phyloP scores from a whole-genome alignment of 2,797 vertebrate species.

The Hydrophis major region DNA sequence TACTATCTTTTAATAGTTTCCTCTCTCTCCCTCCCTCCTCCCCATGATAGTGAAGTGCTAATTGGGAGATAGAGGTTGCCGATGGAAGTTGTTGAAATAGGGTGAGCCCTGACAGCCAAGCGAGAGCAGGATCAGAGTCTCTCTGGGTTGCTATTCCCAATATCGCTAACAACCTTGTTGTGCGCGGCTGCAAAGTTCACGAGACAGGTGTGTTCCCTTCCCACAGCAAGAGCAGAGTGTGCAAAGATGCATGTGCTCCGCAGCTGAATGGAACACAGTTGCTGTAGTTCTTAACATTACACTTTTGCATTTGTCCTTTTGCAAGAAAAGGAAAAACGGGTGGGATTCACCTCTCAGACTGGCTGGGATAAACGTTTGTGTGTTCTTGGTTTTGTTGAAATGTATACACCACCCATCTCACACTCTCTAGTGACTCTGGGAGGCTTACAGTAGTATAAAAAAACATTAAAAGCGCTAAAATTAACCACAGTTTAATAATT shows the following conservation, averaged over 20 bases:
- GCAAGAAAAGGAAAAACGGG: neutral
- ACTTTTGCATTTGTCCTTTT: neutral
- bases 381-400: neutral
- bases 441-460: neutral
- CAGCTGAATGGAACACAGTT: neutral
- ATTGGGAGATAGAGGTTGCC: conserved; percentile 35
- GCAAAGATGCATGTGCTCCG: neutral
- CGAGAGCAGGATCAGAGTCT: neutral
- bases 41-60: conserved; percentile 31
- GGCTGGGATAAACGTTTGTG: too few species aligned
- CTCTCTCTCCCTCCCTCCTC: neutral
- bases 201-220: neutral
- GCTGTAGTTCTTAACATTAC: neutral
- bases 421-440: neutral
- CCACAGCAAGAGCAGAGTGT: neutral
- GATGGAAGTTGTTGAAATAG: conserved; percentile 33
- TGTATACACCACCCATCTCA: neutral
- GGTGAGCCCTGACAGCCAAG: conserved; percentile 7
- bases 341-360: neutral
- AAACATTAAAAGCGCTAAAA: neutral
- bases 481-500: neutral
- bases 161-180: neutral
- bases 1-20: conserved; percentile 28
- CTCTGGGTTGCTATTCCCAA: neutral
- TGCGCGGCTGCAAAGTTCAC: neutral